Evolutionary conservation across 2,888 invertebrate species (phyloP).

Genomic region (Suillia variegata): DNA sequence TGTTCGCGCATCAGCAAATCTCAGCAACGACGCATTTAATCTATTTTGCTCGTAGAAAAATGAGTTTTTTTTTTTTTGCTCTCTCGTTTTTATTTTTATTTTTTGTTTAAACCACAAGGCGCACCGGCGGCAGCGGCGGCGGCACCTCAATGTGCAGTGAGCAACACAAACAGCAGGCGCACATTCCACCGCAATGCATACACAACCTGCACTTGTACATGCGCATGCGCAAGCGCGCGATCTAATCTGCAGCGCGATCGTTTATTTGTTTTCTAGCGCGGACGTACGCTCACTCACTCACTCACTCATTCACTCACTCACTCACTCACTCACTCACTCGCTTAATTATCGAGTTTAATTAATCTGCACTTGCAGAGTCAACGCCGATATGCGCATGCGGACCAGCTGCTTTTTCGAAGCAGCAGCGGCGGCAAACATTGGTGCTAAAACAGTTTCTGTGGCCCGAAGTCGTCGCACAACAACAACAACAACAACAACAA

Average conservation of each 20-base stretch:
- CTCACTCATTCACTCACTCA: no score
- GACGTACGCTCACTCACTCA: constrained; percentile 17
- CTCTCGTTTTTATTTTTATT: no score
- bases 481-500: no score
- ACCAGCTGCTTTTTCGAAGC: background rate
- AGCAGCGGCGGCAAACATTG: background rate
- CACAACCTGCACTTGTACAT: constrained; percentile 22
- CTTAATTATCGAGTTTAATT: constrained; percentile 45
- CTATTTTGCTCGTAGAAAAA: background rate
- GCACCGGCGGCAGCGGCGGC: background rate
- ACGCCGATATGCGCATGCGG: constrained; percentile 12
- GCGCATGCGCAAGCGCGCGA: constrained; percentile 16
- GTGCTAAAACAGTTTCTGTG: background rate
- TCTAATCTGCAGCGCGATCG: background rate
- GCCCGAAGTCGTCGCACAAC: background rate
- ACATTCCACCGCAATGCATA: constrained; percentile 18
- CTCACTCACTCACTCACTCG: constrained; percentile 18
- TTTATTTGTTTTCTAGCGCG: constrained; percentile 17
- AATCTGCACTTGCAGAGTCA: constrained; percentile 47
- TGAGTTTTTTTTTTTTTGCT: no score
- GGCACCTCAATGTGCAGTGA: background rate
- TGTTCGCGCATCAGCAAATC: constrained; percentile 23
- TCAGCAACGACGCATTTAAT: constrained; percentile 11
- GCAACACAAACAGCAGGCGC: no score
- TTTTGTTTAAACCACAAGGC: no score